Evolutionary conservation across 2,797 vertebrate species (phyloP).

Genomic region (Poecilia velifera): DNA sequence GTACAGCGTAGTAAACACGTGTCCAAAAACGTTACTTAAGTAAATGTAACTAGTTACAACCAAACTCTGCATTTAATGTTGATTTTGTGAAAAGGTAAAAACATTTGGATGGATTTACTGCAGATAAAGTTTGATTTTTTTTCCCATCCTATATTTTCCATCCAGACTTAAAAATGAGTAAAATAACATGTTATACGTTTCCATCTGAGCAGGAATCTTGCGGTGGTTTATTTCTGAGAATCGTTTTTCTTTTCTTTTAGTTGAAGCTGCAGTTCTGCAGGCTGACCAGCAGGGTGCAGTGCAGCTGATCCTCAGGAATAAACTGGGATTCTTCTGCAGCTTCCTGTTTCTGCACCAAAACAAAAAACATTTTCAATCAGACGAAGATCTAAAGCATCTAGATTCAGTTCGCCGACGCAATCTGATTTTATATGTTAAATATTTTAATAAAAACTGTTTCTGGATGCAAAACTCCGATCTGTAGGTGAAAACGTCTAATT

Average conservation of each 20-base stretch:
- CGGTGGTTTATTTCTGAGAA: not conserved
- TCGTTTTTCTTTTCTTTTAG: not conserved
- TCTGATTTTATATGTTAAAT: not conserved
- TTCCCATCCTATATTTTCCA: not conserved
- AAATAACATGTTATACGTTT: not conserved
- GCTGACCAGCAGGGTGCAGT: slow-evolving; percentile 62
- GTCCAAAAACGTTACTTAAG: no score
- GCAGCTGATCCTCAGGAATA: slow-evolving; percentile 5
- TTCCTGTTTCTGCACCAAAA: not conserved
- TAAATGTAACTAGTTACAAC: no score
- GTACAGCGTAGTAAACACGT: no score
- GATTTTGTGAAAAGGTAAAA: no score
- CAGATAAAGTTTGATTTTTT: not conserved
- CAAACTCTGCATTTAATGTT: no score
- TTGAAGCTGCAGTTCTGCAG: slow-evolving; percentile 30
- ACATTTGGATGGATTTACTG: not conserved
- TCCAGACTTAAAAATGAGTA: not conserved
- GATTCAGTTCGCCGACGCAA: no score
- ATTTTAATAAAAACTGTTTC: not conserved
- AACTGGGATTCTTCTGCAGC: not conserved
- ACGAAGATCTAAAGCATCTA: no score
- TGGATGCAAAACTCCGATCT: not conserved
- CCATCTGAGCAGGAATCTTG: not conserved
- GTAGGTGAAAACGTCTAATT: not conserved
- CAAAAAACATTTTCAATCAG: not conserved